phyloP scores from a whole-genome alignment of 2,113 vertebrate species.

The Grammomys dolichurus region DNA sequence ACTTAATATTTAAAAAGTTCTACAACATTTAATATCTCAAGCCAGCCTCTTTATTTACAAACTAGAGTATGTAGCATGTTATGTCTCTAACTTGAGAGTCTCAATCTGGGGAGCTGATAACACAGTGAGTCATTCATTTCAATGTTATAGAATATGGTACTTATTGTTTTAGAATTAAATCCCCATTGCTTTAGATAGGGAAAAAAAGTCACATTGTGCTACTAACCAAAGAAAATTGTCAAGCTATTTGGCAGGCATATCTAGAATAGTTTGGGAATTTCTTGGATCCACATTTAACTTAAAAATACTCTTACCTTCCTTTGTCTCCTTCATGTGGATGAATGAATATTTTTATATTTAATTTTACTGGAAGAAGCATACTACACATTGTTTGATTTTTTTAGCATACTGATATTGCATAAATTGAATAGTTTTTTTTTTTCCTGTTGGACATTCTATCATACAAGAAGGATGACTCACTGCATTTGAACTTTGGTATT shows the following conservation, averaged over 20 bases:
- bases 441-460: not conserved
- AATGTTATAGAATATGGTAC: not conserved
- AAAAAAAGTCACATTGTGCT: not conserved
- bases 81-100: not conserved
- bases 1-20: not conserved
- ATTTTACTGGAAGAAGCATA: not conserved
- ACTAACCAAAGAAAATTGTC: not conserved
- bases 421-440: not conserved
- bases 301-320: not conserved
- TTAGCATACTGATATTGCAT: not conserved
- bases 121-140: not conserved
- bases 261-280: not conserved
- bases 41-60: not conserved
- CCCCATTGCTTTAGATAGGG: not conserved
- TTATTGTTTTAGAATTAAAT: not conserved
- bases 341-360: not conserved
- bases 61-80: not conserved
- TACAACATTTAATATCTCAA: not conserved
- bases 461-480: not conserved
- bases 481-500: not conserved
- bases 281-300: not conserved
- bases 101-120: not conserved
- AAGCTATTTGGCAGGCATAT: fast-evolving
- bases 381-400: not conserved
- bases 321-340: not conserved